phyloP scores from a whole-genome alignment of 2,888 invertebrate genomes.

The Lasioglossum oenotherae region DNA sequence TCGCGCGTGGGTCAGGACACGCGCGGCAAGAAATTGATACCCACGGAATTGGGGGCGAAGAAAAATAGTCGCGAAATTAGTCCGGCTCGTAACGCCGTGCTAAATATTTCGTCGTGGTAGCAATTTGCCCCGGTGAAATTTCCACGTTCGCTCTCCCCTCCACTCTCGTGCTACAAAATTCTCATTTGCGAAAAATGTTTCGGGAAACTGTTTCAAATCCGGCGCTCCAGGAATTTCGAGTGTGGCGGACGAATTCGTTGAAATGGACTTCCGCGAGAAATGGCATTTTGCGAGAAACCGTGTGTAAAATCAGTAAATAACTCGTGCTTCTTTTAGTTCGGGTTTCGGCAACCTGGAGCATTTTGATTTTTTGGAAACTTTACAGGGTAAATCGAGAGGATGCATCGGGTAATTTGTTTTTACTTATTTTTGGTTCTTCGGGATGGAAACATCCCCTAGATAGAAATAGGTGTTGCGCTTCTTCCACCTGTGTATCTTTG shows the following conservation, averaged over 20 bases:
- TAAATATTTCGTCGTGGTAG: slow-evolving; percentile 42
- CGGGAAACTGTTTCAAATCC: neutral
- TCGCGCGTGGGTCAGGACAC: slow-evolving; percentile 3
- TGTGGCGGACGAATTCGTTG: neutral
- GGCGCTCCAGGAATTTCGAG: neutral
- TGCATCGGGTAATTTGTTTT: neutral
- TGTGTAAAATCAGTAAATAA: neutral
- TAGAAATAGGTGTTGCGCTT: neutral
- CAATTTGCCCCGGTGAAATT: neutral
- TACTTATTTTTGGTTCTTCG: neutral
- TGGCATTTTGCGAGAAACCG: neutral
- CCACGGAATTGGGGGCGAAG: slow-evolving; percentile 4
- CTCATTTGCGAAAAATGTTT: slow-evolving; percentile 13
- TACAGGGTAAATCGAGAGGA: neutral
- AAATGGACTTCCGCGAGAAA: neutral
- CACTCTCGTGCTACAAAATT: neutral
- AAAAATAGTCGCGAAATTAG: slow-evolving; percentile 41
- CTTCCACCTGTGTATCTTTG: neutral
- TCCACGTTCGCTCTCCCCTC: neutral
- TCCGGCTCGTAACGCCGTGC: slow-evolving; percentile 10
- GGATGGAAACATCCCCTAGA: neutral
- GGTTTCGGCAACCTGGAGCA: neutral
- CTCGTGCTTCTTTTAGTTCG: neutral
- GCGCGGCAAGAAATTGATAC: slow-evolving; percentile 39
- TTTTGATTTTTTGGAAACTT: neutral